Evolutionary conservation across 2,113 vertebrate genomes (phyloP).

Genomic region (Gymnorhina tibicen): DNA sequence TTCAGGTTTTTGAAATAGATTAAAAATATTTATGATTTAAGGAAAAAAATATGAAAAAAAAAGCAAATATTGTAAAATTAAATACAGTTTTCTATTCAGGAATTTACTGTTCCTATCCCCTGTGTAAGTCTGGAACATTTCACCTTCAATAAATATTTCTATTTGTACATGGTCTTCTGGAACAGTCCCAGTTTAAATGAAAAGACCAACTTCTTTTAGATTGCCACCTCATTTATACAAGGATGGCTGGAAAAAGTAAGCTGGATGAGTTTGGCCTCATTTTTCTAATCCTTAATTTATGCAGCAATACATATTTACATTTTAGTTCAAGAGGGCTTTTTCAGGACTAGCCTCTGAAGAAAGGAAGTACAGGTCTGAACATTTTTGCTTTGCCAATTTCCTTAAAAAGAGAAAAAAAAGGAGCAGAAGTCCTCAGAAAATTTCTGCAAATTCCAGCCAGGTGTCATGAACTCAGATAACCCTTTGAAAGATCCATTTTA

Average conservation of each 20-base stretch:
- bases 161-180: not conserved
- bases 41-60: not conserved
- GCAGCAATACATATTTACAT: slow-evolving; percentile 7
- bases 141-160: slow-evolving; percentile 56
- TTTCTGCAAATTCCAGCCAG: not conserved
- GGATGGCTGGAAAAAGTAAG: slow-evolving; percentile 24
- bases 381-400: not conserved
- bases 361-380: not conserved
- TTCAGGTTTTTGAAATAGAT: not conserved
- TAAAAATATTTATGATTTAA: not conserved
- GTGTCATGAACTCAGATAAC: slow-evolving; percentile 21
- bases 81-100: slow-evolving; percentile 24
- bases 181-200: slow-evolving; percentile 45
- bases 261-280: not conserved
- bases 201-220: slow-evolving; percentile 38
- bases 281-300: slow-evolving; percentile 28
- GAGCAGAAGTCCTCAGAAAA: not conserved
- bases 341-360: not conserved
- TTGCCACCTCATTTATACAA: slow-evolving; percentile 17
- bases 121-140: slow-evolving; percentile 50
- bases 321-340: slow-evolving; percentile 19
- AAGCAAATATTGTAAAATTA: slow-evolving; percentile 1
- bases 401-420: not conserved
- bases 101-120: slow-evolving; percentile 32
- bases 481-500: not conserved